Evolutionary conservation across 1,140 invertebrate species (phyloP), one percentile per base, ranked within the genome.

Genomic region (Drosophila grimshawi): DNA sequence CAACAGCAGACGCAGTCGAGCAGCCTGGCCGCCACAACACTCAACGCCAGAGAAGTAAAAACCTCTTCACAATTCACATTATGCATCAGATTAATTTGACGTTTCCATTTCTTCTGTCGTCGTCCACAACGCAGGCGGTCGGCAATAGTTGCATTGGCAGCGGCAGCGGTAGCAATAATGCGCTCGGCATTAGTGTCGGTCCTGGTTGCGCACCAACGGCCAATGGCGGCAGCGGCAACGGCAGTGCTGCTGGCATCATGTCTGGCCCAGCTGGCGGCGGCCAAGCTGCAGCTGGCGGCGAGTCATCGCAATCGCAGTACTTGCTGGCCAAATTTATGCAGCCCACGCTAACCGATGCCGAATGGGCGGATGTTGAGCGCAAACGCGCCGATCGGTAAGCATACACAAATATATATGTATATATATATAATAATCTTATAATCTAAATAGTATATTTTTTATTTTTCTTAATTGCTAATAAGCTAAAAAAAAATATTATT

Each of bases 241-340:
- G 74, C 27, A 68, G 65, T 43, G 70, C 60, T 53, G 45, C 48
- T 7, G 76, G 66, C 30, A 59, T 43, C 45, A 74, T 57, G 62
- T 33, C 69, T 61, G 74, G 85, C 39, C 82, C 80, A 49, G 55
- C 60, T 59, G 70, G 55, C 39, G 70, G 55, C 39, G 77, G 73
- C 29, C 86, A 72, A 63, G 62, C 60, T 61, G 71, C 60, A n/a
- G 67, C 70, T 78, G 88, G 82, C 32, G 88, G 82, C 32, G 83
- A 86, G 43, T 72, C 76, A 29, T 75, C 76, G 30, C 77, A 89
- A 71, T 83, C 81, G 32, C 88, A 89, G 63, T 91, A 71, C 61
- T 83, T 92, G 70, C 76, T 92, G 60, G 80, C 92, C 65, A 90
- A 92, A 75, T 92, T 92, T 33, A 92, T 92, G 90, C 81, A 91